Conservation (phyloP, 1,140 invertebrate genomes). For the Pseudomyrmex dendroicus region DNA sequence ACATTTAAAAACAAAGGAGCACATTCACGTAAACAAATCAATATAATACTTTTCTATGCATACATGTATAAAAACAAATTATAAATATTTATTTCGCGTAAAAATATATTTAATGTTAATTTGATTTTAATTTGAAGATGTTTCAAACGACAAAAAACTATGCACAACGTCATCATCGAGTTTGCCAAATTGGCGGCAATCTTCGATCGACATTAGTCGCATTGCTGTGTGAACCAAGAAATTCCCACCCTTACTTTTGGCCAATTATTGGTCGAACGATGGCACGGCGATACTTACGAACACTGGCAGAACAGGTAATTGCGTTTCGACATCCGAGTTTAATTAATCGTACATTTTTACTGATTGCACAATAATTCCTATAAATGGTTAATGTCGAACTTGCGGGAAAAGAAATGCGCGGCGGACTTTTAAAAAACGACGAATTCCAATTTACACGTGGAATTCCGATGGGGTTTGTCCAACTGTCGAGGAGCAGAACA, state of each 20-base stretch:
- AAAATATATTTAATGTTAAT: slow-evolving; percentile 4
- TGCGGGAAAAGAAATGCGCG: slow-evolving; percentile 77
- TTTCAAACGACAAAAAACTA: slow-evolving; percentile 18
- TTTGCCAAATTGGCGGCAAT: slow-evolving; percentile 75
- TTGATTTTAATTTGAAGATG: background rate
- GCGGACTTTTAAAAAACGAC: slow-evolving; percentile 88
- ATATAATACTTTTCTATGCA: background rate
- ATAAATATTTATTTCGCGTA: background rate
- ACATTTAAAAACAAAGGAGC: slow-evolving; percentile 6
- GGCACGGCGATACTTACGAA: slow-evolving; percentile 78
- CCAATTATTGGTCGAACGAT: slow-evolving; percentile 67
- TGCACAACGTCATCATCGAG: slow-evolving; percentile 71
- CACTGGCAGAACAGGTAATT: slow-evolving; percentile 82
- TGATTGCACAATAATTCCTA: slow-evolving; percentile 53
- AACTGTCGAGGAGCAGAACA: slow-evolving; percentile 92
- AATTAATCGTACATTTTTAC: background rate
- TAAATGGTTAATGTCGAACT: slow-evolving; percentile 64
- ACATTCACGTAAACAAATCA: slow-evolving; percentile 24
- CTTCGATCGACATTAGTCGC: slow-evolving; percentile 70
- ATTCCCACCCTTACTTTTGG: slow-evolving; percentile 69
- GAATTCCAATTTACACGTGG: slow-evolving; percentile 90
- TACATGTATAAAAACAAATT: background rate
- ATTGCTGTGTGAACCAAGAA: slow-evolving; percentile 61
- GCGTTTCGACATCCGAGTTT: background rate
- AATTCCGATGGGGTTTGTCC: slow-evolving; percentile 93